Percentiles rank a stretch among this genome's conserved stretches.
Conservation (phyloP, 2,113 vertebrate species). For the Eonycteris spelaea region DNA sequence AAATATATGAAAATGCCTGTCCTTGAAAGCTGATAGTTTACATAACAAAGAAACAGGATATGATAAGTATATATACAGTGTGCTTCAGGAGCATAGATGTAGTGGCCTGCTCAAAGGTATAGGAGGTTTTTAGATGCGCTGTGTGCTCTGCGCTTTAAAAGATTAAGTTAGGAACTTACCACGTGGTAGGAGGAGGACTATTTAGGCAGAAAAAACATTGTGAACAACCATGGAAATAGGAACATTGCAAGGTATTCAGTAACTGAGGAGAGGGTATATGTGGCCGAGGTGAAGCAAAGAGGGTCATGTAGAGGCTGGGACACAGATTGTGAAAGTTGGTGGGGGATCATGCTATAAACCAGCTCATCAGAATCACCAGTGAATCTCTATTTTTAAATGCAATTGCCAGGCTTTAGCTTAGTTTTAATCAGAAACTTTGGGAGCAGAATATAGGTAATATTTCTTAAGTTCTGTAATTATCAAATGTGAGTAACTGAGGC, state of each 20-base stretch:
- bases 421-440: slow-evolving; percentile 29
- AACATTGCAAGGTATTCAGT: background rate
- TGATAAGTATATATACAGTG: background rate
- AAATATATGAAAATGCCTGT: slow-evolving; percentile 5
- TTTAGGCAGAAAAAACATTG: background rate
- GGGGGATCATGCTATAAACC: background rate
- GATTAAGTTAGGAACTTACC: background rate
- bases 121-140: background rate
- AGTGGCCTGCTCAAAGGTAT: background rate
- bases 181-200: background rate
- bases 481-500: background rate
- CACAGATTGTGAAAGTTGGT: background rate
- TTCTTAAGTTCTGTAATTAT: background rate
- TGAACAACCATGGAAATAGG: background rate
- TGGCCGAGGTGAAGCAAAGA: background rate
- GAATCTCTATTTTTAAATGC: slow-evolving; percentile 10
- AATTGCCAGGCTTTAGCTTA: background rate
- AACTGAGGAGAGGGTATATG: background rate
- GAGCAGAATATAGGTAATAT: background rate
- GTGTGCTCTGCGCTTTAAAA: slow-evolving; percentile 15
- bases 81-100: slow-evolving; percentile 10
- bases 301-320: background rate
- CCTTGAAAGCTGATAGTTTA: background rate
- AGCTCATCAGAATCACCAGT: background rate
- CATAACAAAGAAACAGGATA: background rate